A percentile compares a stretch with the other conserved stretches of the same genome.
Conservation (phyloP, 2,113 vertebrate genomes). For the Mirounga angustirostris region DNA sequence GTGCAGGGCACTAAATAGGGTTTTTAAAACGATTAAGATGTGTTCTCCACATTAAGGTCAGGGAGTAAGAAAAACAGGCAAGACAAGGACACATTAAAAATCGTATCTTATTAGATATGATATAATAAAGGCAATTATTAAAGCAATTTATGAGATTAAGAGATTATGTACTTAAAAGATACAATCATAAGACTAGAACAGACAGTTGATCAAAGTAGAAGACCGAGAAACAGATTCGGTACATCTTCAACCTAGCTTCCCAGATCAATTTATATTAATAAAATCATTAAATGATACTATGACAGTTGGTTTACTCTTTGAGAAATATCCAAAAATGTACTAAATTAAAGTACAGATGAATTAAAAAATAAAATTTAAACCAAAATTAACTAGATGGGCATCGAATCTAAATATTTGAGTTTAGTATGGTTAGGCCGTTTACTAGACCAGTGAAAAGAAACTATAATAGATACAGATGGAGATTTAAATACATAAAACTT, state of each 20-base stretch:
- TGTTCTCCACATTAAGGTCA: neutral
- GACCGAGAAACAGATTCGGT: neutral
- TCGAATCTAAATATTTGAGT: neutral
- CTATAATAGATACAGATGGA: neutral
- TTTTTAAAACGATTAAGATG: neutral
- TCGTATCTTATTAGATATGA: neutral
- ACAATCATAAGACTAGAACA: neutral
- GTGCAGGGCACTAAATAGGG: neutral
- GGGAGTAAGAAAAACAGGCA: neutral
- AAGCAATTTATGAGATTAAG: neutral
- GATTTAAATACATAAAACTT: neutral
- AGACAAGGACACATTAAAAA: neutral
- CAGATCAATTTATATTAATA: neutral
- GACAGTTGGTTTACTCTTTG: neutral
- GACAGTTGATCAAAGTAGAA: neutral
- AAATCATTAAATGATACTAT: neutral
- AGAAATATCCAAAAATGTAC: neutral
- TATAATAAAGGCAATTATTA: neutral
- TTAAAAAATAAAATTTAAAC: neutral
- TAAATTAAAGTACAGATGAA: neutral
- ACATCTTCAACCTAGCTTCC: neutral
- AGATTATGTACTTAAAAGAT: neutral
- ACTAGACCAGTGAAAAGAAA: neutral
- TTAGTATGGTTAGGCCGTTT: neutral
- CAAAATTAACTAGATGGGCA: neutral